Conservation (phyloP, 30 jellyfish, hydroid and myxozoan species). For the Rhopilema esculentum region DNA sequence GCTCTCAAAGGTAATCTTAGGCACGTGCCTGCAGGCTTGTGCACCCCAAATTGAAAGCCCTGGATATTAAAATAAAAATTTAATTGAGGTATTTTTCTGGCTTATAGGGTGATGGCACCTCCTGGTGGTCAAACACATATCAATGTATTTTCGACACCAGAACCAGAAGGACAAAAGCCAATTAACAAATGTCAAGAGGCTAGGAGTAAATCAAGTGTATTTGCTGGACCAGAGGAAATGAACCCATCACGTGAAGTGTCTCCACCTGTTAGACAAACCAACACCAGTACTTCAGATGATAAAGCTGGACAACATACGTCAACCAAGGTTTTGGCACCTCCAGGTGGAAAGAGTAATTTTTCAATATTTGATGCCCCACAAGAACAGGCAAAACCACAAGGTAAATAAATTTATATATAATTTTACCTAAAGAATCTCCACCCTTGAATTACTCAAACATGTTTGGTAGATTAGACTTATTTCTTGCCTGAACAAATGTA, state of each 20-base stretch:
- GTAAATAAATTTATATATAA: not conserved
- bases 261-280: conserved; percentile 46
- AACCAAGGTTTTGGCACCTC: conserved; percentile 71
- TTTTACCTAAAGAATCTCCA: too few relatives aligned
- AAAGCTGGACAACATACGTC: conserved; percentile 42
- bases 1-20: too few relatives aligned
- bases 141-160: conserved; percentile 71
- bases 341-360: conserved; percentile 60
- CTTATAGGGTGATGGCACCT: conserved; percentile 78
- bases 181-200: conserved; percentile 74
- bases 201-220: conserved; percentile 69
- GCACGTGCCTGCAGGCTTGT: too few relatives aligned
- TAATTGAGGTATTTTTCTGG: not conserved
- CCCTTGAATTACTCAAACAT: too few relatives aligned
- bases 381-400: conserved; percentile 47
- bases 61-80: too few relatives aligned
- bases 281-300: conserved; percentile 21
- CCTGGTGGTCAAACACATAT: conserved; percentile 83
- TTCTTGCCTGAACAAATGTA: too few relatives aligned
- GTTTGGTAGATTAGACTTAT: too few relatives aligned
- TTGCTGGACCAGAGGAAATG: conserved; percentile 74
- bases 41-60: too few relatives aligned
- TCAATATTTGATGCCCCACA: conserved; percentile 42
- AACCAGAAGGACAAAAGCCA: conserved; percentile 68
- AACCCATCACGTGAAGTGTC: conserved; percentile 66